phyloP scores from a whole-genome alignment of 2,888 invertebrate genomes.

The Orthonychiurus folsomi region DNA sequence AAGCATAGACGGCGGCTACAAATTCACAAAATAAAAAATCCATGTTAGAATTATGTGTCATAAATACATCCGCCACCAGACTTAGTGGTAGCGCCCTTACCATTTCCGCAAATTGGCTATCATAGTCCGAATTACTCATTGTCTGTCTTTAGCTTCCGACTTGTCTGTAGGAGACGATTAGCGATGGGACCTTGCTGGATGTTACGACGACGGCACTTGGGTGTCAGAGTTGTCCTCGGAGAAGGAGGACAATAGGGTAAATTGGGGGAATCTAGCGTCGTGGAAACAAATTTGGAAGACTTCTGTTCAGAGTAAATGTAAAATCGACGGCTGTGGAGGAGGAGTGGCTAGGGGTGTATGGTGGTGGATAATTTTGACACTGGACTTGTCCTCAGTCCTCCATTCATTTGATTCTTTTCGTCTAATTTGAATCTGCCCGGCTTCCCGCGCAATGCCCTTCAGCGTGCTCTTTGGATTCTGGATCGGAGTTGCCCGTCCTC shows the following conservation, averaged over 20 bases:
- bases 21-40: neutral
- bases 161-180: no score
- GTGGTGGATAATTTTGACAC: neutral
- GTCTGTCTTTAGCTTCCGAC: no score
- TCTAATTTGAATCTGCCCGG: neutral
- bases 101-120: no score
- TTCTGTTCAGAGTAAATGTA: neutral
- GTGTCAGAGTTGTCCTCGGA: no score
- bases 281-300: no score
- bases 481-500: no score
- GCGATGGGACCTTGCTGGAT: no score
- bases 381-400: neutral
- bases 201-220: no score
- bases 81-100: no score
- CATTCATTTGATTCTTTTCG: neutral
- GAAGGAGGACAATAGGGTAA: no score
- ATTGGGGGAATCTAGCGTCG: no score
- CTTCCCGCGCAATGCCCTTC: neutral
- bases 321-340: neutral
- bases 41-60: neutral
- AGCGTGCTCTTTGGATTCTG: constrained; percentile 1
- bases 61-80: no score
- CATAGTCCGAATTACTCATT: neutral
- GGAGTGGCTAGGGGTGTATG: neutral
- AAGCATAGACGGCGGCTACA: neutral